phyloP scores from a whole-genome alignment of 2,113 vertebrate genomes.

The mouse (Mus musculus) region GRCm39 chr8:22730501-22731000 shows the following conservation, averaged over 20 bases:
- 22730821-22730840: not conserved
- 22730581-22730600: not conserved
- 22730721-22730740: slow-evolving; percentile 35
- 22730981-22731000: not conserved
- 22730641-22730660: slow-evolving; percentile 19
- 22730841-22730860: not conserved
- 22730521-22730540: not conserved
- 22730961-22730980: not conserved
- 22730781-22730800: not conserved
- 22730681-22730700: slow-evolving; percentile 26
- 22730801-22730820: not conserved
- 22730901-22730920: not conserved
- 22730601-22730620: not conserved
- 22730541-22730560: not conserved
- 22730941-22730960: not conserved
- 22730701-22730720: slow-evolving; percentile 31
- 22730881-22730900: not conserved
- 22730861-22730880: not conserved
- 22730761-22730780: slow-evolving; percentile 22
- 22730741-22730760: slow-evolving; percentile 7
- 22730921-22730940: not conserved
- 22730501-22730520: not conserved
- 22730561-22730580: not conserved
- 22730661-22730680: not conserved
- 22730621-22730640: not conserved